Conservation (phyloP, 1,140 invertebrate species). For the Megalopta genalis region DNA sequence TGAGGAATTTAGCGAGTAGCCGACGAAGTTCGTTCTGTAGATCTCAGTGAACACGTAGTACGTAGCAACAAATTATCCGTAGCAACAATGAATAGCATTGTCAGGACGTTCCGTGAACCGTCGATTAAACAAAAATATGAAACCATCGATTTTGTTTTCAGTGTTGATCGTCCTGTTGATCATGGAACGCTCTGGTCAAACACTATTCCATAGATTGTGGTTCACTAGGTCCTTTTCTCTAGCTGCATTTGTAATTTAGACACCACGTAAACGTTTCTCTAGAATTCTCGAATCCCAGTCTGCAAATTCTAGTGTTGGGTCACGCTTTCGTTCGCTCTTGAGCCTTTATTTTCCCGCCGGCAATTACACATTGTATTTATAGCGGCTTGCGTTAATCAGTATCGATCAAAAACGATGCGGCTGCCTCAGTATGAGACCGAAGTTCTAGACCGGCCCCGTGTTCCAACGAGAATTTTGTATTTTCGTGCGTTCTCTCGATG, state of each 20-base stretch:
- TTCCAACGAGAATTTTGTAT: background rate
- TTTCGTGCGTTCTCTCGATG: background rate
- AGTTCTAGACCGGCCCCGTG: slow-evolving; percentile 13
- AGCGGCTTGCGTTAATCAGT: slow-evolving; percentile 34
- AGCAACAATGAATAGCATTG: background rate
- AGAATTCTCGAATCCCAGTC: background rate
- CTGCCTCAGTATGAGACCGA: slow-evolving; percentile 3
- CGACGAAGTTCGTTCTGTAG: too few relatives aligned
- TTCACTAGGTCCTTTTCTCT: slow-evolving; percentile 3
- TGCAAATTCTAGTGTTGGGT: slow-evolving; percentile 22
- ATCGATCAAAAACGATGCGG: slow-evolving; percentile 23
- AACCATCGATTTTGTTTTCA: background rate
- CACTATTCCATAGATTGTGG: background rate
- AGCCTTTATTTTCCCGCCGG: slow-evolving; percentile 13
- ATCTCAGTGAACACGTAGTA: too few relatives aligned
- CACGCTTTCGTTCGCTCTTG: slow-evolving; percentile 37
- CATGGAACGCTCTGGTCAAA: background rate
- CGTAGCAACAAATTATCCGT: background rate
- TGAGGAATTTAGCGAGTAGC: too few relatives aligned
- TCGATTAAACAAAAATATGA: background rate
- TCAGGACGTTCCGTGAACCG: background rate
- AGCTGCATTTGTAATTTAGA: slow-evolving; percentile 34
- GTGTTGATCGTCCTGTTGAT: background rate
- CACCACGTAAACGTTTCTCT: background rate
- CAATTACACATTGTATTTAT: slow-evolving; percentile 38